Conservation (phyloP, 2,113 vertebrate genomes). For the Lamprologus tigripictilis region DNA sequence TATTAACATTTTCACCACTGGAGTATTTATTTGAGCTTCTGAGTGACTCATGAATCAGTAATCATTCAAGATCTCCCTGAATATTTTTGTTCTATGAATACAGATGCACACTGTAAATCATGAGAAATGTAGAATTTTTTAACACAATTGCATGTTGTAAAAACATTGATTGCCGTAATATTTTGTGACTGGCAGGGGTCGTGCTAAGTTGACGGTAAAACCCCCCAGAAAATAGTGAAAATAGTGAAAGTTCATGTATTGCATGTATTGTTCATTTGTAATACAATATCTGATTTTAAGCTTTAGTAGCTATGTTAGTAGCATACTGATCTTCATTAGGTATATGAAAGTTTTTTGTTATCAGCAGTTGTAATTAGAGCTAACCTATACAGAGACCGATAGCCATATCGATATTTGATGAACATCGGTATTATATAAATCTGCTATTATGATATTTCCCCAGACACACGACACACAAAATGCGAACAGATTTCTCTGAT, state of each 20-base stretch:
- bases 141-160: not conserved
- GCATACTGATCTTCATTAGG: not conserved
- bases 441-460: not conserved
- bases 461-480: rapidly evolving
- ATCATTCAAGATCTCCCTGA: not conserved
- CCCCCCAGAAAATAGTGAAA: rapidly evolving
- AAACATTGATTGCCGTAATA: not conserved
- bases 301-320: not conserved
- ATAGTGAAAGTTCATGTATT: not conserved
- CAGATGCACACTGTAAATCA: not conserved
- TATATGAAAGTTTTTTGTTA: not conserved
- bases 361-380: not conserved
- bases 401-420: not conserved
- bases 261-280: not conserved
- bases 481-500: not conserved
- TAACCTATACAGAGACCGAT: not conserved
- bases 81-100: not conserved
- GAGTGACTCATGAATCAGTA: not conserved
- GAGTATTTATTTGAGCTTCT: not conserved
- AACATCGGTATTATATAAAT: not conserved
- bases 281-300: not conserved
- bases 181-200: not conserved
- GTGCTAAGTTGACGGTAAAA: rapidly evolving
- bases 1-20: not conserved
- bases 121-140: not conserved